Percentiles rank a stretch among this genome's conserved stretches.
phyloP scores from a whole-genome alignment of 2,888 invertebrate genomes.

The Lasioglossum calceatum region DNA sequence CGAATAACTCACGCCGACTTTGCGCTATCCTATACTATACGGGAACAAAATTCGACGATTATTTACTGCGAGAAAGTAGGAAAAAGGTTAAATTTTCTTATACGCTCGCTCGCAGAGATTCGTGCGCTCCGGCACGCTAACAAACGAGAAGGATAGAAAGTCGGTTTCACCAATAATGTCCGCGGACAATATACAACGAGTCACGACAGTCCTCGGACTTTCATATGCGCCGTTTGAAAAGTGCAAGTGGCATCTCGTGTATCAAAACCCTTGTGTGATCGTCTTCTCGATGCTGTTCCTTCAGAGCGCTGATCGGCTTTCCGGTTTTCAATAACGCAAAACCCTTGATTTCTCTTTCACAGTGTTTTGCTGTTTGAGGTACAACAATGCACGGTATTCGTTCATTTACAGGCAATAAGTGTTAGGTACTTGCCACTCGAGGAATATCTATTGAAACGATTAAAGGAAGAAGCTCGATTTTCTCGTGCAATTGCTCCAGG shows the following conservation, averaged over 20 bases:
- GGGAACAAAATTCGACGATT: neutral
- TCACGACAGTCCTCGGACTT: neutral
- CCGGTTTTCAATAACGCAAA: too few relatives aligned
- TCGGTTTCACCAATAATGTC: conserved; percentile 1
- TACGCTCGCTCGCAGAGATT: neutral
- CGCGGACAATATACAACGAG: conserved; percentile 19
- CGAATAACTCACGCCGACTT: conserved; percentile 12
- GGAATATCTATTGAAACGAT: too few relatives aligned
- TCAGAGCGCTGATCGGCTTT: neutral
- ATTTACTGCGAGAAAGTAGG: conserved; percentile 6
- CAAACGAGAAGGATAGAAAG: conserved; percentile 10
- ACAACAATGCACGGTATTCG: too few relatives aligned
- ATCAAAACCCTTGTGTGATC: neutral
- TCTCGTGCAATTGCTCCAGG: too few relatives aligned
- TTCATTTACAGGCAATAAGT: too few relatives aligned
- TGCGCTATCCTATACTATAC: neutral
- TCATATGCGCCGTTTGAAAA: neutral
- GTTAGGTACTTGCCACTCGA: too few relatives aligned
- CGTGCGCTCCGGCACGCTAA: neutral
- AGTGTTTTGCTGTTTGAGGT: too few relatives aligned
- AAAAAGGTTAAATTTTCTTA: conserved; percentile 5
- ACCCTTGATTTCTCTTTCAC: too few relatives aligned
- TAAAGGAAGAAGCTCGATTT: too few relatives aligned
- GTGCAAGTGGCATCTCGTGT: neutral
- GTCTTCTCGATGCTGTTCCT: neutral